Evolutionary conservation across 1,140 invertebrate genomes (phyloP).

Genomic region (Drosophila busckii): DNA sequence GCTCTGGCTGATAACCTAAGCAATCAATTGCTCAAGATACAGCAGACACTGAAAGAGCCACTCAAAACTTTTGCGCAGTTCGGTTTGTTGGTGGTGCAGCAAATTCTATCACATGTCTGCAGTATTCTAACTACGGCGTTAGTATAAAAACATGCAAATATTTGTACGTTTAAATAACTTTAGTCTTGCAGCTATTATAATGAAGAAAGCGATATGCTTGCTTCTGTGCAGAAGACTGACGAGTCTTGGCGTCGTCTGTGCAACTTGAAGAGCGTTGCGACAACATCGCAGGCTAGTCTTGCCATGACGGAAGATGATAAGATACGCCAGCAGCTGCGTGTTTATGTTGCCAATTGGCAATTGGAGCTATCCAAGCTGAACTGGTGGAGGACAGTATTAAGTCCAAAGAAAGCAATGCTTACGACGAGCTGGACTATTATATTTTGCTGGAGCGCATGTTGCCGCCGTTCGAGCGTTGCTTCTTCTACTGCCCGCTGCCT

Average conservation of each 20-base stretch:
- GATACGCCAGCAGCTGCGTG: constrained; percentile 92
- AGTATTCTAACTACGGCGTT: constrained; percentile 85
- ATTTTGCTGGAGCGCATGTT: constrained; percentile 56
- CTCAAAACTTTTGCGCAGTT: constrained; percentile 83
- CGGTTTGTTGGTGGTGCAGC: constrained; percentile 80
- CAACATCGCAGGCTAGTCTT: constrained; percentile 73
- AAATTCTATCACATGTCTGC: constrained; percentile 81
- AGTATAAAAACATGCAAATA: constrained; percentile 63
- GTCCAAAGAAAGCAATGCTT: constrained; percentile 37
- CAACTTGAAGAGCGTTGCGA: constrained; percentile 84
- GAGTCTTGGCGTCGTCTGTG: constrained; percentile 93
- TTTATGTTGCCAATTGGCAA: constrained; percentile 87
- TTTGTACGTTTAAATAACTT: neutral
- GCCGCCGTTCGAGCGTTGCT: constrained; percentile 62
- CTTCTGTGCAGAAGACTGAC: constrained; percentile 95
- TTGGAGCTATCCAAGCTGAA: constrained; percentile 56
- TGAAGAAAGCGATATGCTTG: constrained; percentile 91
- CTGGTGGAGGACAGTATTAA: constrained; percentile 69
- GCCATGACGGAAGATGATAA: constrained; percentile 92
- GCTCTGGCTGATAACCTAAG: constrained; percentile 35
- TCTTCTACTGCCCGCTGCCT: constrained; percentile 79
- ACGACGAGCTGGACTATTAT: constrained; percentile 54
- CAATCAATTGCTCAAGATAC: constrained; percentile 38
- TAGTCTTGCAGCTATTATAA: constrained; percentile 85
- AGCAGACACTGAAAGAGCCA: constrained; percentile 68